Evolutionary conservation across 30 jellyfish, hydroid and myxozoan genomes (phyloP), one percentile per base, ranked within the genome.

Genomic region (Hydractinia echinata): DNA sequence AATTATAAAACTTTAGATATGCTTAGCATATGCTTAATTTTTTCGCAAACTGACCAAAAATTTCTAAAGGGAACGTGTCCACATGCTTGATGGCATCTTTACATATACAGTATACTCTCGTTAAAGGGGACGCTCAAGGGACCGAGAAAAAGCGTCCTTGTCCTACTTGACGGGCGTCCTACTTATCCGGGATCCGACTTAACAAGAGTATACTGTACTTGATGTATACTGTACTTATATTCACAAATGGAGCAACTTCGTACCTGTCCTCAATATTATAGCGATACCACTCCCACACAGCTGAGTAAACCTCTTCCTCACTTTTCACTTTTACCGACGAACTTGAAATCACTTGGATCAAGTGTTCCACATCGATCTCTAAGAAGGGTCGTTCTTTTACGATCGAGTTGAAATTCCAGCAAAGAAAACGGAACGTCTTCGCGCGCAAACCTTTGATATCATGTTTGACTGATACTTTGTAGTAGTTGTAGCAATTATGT

Each of bases 351-450:
- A 71, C 61, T 71, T 71, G 49, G 13, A 71, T 71, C 66, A 71
- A 20, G 9, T 20, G 15, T 8, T 71, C 81, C 7, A 9, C 81
- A 20, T 10, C 44, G 66, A 71, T 71, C 58, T 30, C 55, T 30
- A 71, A 52, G 16, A 71, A 71, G n/a, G 55, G 61, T 50, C 15
- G 18, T 60, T 71, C 81, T 71, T 71, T 71, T 7, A 71, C 81
- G 81, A 71, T 71, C 55, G 81, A 71, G n/a, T 71, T 71, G 81
- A 71, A 71, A 5, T 71, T 71, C 81, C 81, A 71, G 5, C 81
- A 71, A 14, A 71, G 39, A 20, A 5, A 71, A 10, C 58, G 81
- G 5, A 71, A 71, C 13, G 81, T 20, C 51, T 71, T 71, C 58
- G 61, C 61, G 10, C 61, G 39, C 8, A 71, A 20, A 7, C 81